These are phyloP conservation scores for Dynastes maya DNA, from an alignment of 2,888 invertebrate species.

Conservation along the genomic window DNA sequence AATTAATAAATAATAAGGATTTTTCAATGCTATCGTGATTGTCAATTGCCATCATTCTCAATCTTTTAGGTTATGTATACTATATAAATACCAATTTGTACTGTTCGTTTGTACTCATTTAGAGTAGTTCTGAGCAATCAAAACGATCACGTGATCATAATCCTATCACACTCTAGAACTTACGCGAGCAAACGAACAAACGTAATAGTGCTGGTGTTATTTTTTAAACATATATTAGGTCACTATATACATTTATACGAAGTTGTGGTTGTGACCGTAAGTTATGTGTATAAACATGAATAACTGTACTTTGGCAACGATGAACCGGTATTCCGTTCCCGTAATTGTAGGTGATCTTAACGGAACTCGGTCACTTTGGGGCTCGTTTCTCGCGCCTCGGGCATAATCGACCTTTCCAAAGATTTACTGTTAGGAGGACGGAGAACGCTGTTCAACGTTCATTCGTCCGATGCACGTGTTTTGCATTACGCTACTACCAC, in stretches of 20 bases:
- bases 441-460: constrained; percentile 11
- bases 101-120: no score
- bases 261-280: background rate
- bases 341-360: constrained; percentile 57
- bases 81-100: no score
- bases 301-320: constrained; percentile 56
- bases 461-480: constrained; percentile 36
- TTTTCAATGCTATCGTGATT: no score
- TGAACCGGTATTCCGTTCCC: constrained; percentile 58
- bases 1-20: no score
- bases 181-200: no score
- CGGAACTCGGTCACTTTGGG: constrained; percentile 56
- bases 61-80: no score
- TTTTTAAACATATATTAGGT: background rate
- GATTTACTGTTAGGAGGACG: constrained; percentile 53
- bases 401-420: constrained; percentile 55
- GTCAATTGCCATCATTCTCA: no score
- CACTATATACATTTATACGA: background rate
- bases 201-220: background rate
- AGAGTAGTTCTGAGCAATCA: no score
- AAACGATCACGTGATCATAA: no score
- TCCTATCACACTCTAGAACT: no score
- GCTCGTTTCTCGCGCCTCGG: constrained; percentile 55
- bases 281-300: constrained; percentile 32
- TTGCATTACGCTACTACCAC: constrained; percentile 27